Base-by-base conservation (phyloP, 2,888 invertebrate species). In the Eristalis arbustorum region DNA sequence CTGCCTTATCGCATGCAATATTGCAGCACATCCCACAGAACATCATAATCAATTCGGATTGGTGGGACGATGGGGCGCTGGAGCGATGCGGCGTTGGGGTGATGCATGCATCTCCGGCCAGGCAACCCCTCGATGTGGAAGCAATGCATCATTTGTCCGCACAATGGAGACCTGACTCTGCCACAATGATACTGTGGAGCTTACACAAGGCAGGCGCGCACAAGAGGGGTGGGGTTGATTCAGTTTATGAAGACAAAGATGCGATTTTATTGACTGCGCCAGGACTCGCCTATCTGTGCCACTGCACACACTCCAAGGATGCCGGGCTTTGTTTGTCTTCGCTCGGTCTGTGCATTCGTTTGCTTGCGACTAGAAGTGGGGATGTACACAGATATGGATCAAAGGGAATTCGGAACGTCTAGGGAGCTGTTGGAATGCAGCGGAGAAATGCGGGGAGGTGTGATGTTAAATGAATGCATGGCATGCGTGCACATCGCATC, bases 1-100 rank as follows among this genome's bases (percentile, higher is more conserved):
- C 87, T 87, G 83, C 83, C 78, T 83, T 87, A 87, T 87, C 87
- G 87, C 75, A 83, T 83, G 87, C 83, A 83, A 83, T 87, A 83
- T 79, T 79, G 83, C 83, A 78, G 83, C 87, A 59, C 59, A 87
- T 75, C 79, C 75, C 66, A 67, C 64, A 63, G 74, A 71, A 87
- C 78, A 78, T 87, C 83, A 83, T 87, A 87, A 87, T 87, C 87
- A 83, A 83, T 75, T 61, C 77, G 28, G 78, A 59, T 76, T 49
- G 49, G 59, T 69, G 11, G 37, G 1, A 13, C 37, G 37, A 31
- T 49, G 42, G 34, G 56, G 76, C 40, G 57, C 11, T 59, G 42
- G 25, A 13, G 59, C 42, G n/a, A 18, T 49, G 68, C 49, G 57
- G 59, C 42, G n/a, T 6, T 49, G 68, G 59, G 57, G 59, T 23